These are phyloP conservation scores for Hemibagrus guttatus DNA, from an alignment of 2,797 vertebrate genomes.

Conservation along the genomic window DNA sequence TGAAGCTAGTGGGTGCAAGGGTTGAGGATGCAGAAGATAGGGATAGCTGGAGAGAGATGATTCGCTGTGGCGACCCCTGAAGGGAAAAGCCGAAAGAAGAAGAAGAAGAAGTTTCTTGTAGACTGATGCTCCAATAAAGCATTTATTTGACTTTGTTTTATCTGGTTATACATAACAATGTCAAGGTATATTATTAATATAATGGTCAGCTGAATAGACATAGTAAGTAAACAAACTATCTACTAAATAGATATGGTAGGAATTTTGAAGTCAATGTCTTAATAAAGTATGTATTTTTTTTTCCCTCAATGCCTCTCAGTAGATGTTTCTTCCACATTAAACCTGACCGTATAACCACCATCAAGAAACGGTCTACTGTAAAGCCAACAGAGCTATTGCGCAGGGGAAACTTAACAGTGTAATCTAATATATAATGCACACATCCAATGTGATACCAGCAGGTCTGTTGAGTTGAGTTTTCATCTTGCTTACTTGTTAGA, in stretches of 20 bases:
- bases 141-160: neutral
- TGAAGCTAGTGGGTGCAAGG: no score
- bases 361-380: neutral
- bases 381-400: neutral
- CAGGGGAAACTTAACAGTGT: neutral
- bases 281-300: neutral
- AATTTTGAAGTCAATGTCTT: neutral
- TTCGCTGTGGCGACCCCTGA: no score
- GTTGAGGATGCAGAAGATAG: no score
- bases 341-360: neutral
- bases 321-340: neutral
- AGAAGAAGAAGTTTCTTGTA: neutral
- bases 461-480: neutral
- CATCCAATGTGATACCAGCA: neutral
- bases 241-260: neutral
- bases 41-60: no score
- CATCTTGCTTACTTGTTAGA: no score
- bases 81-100: no score
- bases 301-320: neutral
- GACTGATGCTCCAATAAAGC: neutral
- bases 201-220: neutral
- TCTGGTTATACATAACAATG: neutral
- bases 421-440: neutral
- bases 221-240: neutral
- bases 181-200: neutral